These are phyloP conservation scores for Typhlomys cinereus DNA, from an alignment of 2,113 vertebrate genomes.

Conservation along the genomic window DNA sequence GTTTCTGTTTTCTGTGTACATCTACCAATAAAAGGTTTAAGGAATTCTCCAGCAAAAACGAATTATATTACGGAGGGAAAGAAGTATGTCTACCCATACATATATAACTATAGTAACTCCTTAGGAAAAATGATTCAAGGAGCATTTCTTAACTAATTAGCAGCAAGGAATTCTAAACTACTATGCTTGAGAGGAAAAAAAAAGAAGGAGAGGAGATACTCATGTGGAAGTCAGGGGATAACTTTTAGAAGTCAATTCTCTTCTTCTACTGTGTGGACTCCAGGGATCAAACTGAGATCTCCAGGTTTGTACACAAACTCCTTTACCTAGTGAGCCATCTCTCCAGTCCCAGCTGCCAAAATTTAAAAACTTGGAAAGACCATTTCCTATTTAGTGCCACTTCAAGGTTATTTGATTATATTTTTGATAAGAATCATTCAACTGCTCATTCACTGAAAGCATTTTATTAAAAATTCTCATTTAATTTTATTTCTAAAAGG, in stretches of 20 bases:
- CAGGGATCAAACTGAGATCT: no score
- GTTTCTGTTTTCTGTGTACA: not conserved
- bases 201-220: no score
- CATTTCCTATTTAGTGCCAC: not conserved
- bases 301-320: no score
- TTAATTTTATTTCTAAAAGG: slow-evolving; percentile 49
- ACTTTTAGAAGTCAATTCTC: no score
- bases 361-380: not conserved
- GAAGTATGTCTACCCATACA: not conserved
- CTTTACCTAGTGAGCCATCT: no score
- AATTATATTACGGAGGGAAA: not conserved
- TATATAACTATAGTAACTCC: not conserved
- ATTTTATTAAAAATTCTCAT: slow-evolving; percentile 26
- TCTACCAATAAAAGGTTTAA: not conserved
- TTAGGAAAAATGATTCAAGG: not conserved
- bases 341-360: no score
- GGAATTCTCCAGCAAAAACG: not conserved
- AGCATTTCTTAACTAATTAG: not conserved
- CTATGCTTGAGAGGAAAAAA: no score
- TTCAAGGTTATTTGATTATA: not conserved
- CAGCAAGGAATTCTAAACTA: not conserved
- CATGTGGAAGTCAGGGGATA: no score
- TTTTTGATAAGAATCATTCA: slow-evolving; percentile 20
- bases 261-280: no score
- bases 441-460: not conserved